Evolutionary conservation across 2,888 invertebrate species (phyloP).

Genomic region (Conomelus anceps): DNA sequence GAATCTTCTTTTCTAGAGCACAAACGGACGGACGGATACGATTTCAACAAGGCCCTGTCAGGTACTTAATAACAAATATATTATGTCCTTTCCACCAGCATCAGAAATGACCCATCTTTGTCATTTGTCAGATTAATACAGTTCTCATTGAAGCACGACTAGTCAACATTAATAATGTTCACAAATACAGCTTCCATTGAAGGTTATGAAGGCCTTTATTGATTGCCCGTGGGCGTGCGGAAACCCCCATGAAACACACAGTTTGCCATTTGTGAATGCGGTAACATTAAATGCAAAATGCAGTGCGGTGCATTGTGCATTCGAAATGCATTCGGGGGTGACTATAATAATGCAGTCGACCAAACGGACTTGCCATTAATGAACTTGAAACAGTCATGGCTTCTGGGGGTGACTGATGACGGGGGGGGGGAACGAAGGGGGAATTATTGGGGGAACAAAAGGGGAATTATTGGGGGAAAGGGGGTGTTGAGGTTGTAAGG

Average conservation of each 20-base stretch:
- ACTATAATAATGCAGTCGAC: neutral
- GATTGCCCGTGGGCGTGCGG: neutral
- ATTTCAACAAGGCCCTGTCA: too few species aligned
- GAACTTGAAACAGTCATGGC: neutral
- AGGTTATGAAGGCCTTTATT: neutral
- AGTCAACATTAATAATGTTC: too few species aligned
- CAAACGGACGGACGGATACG: too few species aligned
- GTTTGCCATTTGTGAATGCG: neutral
- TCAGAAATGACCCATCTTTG: too few species aligned
- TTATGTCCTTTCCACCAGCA: too few species aligned
- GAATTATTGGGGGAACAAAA: neutral
- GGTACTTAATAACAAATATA: too few species aligned
- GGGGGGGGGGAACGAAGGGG: neutral
- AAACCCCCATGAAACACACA: neutral
- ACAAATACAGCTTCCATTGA: neutral
- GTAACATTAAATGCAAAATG: neutral
- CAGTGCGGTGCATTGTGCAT: neutral
- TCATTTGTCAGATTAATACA: too few species aligned
- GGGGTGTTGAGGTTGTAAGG: neutral
- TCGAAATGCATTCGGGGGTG: neutral
- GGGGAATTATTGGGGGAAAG: neutral
- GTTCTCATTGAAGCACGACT: too few species aligned
- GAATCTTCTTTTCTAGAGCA: too few species aligned
- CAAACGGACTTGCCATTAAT: neutral
- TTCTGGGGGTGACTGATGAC: neutral